These are phyloP conservation scores for Rhinolophus ferrumequinum DNA, from an alignment of 2,113 vertebrate species.

Conservation along the genomic window DNA sequence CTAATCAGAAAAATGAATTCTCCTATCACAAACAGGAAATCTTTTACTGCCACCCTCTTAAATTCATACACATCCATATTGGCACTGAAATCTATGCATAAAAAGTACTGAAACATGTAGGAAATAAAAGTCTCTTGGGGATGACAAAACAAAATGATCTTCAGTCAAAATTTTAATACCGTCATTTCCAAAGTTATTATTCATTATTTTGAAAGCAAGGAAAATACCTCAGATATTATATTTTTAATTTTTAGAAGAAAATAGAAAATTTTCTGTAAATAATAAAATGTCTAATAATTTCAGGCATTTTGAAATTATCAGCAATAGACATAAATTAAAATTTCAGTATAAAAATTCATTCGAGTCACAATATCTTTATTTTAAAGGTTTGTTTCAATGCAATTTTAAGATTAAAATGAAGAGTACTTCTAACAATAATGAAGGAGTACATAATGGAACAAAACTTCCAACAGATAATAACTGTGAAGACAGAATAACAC, in stretches of 20 bases:
- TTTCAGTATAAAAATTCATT: neutral
- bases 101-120: neutral
- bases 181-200: neutral
- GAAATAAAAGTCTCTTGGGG: neutral
- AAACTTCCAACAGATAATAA: neutral
- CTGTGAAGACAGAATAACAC: neutral
- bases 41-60: neutral
- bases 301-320: neutral
- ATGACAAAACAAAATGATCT: neutral
- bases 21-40: neutral
- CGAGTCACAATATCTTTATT: neutral
- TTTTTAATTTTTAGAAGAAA: constrained; percentile 32
- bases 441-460: neutral
- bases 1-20: neutral
- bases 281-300: constrained; percentile 26
- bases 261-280: neutral
- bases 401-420: constrained; percentile 33
- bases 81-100: neutral
- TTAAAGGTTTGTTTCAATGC: neutral
- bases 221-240: neutral
- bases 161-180: neutral
- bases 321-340: neutral
- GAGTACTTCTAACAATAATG: neutral
- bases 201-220: neutral
- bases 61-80: neutral